Conservation (phyloP, 2,888 invertebrate species). For the Andrena bucephala region DNA sequence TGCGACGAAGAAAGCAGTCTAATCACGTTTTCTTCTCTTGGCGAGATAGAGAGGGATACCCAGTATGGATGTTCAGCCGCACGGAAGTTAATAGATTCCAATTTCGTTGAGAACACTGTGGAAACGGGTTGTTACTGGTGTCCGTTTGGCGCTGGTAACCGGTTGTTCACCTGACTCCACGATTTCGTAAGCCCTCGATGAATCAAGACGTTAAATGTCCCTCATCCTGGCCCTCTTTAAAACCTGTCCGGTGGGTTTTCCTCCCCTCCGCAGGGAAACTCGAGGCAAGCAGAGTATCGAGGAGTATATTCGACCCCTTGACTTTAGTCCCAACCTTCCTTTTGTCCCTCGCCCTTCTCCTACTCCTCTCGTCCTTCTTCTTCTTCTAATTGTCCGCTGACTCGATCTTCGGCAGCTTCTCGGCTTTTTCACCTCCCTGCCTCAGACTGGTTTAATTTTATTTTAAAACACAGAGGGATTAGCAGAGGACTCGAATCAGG, state of each 20-base stretch:
- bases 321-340: constrained; percentile 14
- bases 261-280: constrained; percentile 45
- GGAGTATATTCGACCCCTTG: constrained; percentile 39
- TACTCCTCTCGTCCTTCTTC: background rate
- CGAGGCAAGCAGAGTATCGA: constrained; percentile 48
- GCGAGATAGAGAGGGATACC: too few relatives aligned
- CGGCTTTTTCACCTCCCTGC: background rate
- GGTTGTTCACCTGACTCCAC: constrained; percentile 31
- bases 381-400: background rate
- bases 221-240: constrained; percentile 70
- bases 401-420: too few relatives aligned
- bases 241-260: constrained; percentile 77
- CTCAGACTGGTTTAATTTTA: too few relatives aligned
- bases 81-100: background rate
- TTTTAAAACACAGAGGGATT: too few relatives aligned
- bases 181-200: constrained; percentile 45
- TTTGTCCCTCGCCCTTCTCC: constrained; percentile 4
- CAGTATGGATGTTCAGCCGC: background rate
- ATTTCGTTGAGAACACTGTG: too few relatives aligned
- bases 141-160: background rate
- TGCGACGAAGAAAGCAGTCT: background rate
- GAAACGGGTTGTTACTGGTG: background rate
- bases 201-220: constrained; percentile 65
- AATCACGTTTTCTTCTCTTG: background rate
- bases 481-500: too few relatives aligned